Base-by-base conservation (phyloP, 2,888 invertebrate species). In the Leucoma salicis region DNA sequence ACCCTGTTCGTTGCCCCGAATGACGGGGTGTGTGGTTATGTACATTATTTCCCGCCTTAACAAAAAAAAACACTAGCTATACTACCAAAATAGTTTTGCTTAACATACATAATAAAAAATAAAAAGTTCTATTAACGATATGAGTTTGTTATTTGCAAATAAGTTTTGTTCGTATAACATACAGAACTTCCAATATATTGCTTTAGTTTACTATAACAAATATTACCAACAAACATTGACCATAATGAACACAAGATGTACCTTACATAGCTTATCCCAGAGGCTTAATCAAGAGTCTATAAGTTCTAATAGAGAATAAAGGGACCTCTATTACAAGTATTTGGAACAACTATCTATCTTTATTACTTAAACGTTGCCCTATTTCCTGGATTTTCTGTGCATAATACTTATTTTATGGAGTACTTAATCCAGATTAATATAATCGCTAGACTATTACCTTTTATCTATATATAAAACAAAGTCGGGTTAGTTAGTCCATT, bases 261-360 rank as follows among this genome's bases (percentile, higher is more conserved):
- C 48, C 43, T 59, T 38, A 42, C 28, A 42, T 36, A 15, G 14
- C 28, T 38, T 24, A 43, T 60, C 57, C 57, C 57, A 2, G 27
- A 42, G 49, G 57, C 31, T 42, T 60, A 46, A 57, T 60, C 57
- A 49, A 52, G 31, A 35, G 32, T 40, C 46, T 39, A 57, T 42
- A 41, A 34, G 32, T 42, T 28, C 35, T 46, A 52, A 57, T 52
- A 39, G 31, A 8, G 29, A 39, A 36, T 39, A 36, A 34, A 38
- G 33, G 14, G 35, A 40, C 27, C 16, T 31, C 14, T 14, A 28
- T 25, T 11, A 29, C 13, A 8, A 33, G 15, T 35, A 16, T 31
- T 27, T 7, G 14, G 14, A 28, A 29, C 25, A 32, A 28, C 16
- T 13, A 31, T 38, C 24, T 34, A 21, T 38, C 34, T 38, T 42